Evolutionary conservation across 2,113 vertebrate species (phyloP).

Genomic region (Gasterosteus nipponicus): DNA sequence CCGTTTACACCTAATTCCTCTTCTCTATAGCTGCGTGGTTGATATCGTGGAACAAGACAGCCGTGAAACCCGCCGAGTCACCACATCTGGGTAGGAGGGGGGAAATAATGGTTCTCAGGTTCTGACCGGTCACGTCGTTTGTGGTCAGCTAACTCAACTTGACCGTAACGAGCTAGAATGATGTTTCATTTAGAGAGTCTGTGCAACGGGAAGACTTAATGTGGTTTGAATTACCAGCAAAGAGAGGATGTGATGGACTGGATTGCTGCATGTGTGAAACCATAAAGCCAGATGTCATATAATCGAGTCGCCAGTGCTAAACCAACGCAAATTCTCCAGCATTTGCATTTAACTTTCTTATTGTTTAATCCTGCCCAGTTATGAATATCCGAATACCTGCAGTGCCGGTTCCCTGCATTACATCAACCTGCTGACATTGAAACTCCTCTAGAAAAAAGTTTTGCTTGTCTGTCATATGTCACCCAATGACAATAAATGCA

Average conservation of each 20-base stretch:
- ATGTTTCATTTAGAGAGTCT: constrained; percentile 59
- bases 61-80: constrained; percentile 18
- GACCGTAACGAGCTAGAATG: constrained; percentile 52
- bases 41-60: constrained; percentile 10
- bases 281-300: constrained; percentile 33
- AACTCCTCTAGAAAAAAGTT: constrained; percentile 20
- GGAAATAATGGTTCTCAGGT: constrained; percentile 45
- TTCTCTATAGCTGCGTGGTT: neutral
- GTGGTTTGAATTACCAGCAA: constrained; percentile 53
- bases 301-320: constrained; percentile 5
- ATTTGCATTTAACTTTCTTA: neutral
- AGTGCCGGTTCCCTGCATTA: constrained; percentile 20
- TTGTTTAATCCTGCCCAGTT: neutral
- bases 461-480: constrained; percentile 10
- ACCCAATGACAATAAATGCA: constrained; percentile 34
- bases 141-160: constrained; percentile 50
- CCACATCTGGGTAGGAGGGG: constrained; percentile 6
- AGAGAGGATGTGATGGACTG: constrained; percentile 16
- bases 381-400: neutral
- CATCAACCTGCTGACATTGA: neutral
- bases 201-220: constrained; percentile 41
- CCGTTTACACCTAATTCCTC: neutral
- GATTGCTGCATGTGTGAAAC: constrained; percentile 37
- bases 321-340: neutral
- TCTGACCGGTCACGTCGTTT: constrained; percentile 44